Base-by-base conservation (phyloP, 2,113 vertebrate genomes). In the Limanda limanda region DNA sequence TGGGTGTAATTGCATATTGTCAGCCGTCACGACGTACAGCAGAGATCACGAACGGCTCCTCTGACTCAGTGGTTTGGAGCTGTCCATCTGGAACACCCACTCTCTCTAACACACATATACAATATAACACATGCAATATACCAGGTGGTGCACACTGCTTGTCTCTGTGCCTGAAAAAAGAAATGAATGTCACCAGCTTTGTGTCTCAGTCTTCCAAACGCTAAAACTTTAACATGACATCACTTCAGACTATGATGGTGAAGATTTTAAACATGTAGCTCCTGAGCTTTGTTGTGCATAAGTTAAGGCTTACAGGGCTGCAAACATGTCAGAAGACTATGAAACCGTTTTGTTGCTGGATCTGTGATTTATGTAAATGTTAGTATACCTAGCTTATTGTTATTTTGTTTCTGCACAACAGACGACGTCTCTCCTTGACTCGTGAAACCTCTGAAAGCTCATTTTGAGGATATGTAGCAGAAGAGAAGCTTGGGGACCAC, bases 1-100 rank as follows among this genome's bases (percentile, higher is more conserved):
- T 90, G 84, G 87, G 81, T 79, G 83, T 89, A 86, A 85, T 82
- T 83, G 68, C 80, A 77, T 78, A 83, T 76, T 86, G 86, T 89
- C 89, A 81, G 71, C 63, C 65, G 61, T 84, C 78, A 81, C 69
- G 31, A 81, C 76, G 68, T 71, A 84, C 73, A 83, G 79, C 20
- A 45, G 52, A 83, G 84, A 83, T 79, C 79, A 84, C 68, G 68
- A 66, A 47, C 74, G 81, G 74, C 67, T 71, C 66, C 57, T 76
- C 80, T 81, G 74, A 84, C 71, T 89, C 86, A 82, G 75, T 67
- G 35, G 71, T 76, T 66, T 40, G 3, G 67, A 78, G 24, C 57
- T 67, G 79, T 86, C 82, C 71, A 76, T 83, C 76, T 85, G 85
- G 79, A 68, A 79, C 82, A 67, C 86, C 68, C 83, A 74, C 82